A percentile compares a stretch with the other conserved stretches of the same genome.
Evolutionary conservation across 30 jellyfish, hydroid and myxozoan genomes (phyloP).

Genomic region (Chrysaora quinquecirrha): DNA sequence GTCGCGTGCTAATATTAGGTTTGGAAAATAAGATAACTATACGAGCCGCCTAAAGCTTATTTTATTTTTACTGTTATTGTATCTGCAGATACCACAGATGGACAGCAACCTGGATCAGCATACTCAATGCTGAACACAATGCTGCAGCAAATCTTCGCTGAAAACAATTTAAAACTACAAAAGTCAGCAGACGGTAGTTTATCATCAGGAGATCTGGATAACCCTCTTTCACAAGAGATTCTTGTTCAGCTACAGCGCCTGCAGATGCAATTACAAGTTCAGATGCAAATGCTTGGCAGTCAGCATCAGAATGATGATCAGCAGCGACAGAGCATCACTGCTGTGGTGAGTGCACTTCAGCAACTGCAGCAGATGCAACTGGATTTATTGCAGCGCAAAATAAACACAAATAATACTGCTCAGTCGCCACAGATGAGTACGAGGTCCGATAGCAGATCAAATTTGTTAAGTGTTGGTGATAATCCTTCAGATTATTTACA

Average conservation of each 20-base stretch:
- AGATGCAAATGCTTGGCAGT: slow-evolving; percentile 35
- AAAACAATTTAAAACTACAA: too few relatives aligned
- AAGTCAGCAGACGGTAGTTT: too few relatives aligned
- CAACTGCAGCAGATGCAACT: slow-evolving; percentile 41
- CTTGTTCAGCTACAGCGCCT: slow-evolving; percentile 21
- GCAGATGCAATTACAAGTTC: slow-evolving; percentile 49
- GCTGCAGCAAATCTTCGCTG: too few relatives aligned
- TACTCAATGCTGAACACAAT: too few relatives aligned
- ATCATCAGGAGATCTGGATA: background rate
- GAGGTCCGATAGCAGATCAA: background rate
- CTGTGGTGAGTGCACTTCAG: slow-evolving; percentile 19
- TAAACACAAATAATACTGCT: background rate
- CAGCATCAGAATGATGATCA: slow-evolving; percentile 22
- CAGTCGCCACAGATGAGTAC: background rate
- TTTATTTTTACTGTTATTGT: too few relatives aligned
- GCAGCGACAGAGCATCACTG: slow-evolving; percentile 18
- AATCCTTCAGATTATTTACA: background rate
- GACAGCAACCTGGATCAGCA: too few relatives aligned
- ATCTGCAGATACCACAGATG: too few relatives aligned
- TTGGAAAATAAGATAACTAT: too few relatives aligned
- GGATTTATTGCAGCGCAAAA: slow-evolving; percentile 15
- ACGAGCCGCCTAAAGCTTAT: too few relatives aligned
- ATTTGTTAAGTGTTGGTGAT: background rate
- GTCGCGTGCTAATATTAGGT: too few relatives aligned
- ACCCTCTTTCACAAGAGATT: slow-evolving; percentile 2